Base-by-base conservation (phyloP, 1,140 invertebrate genomes). In the Eubasilissa regina region DNA sequence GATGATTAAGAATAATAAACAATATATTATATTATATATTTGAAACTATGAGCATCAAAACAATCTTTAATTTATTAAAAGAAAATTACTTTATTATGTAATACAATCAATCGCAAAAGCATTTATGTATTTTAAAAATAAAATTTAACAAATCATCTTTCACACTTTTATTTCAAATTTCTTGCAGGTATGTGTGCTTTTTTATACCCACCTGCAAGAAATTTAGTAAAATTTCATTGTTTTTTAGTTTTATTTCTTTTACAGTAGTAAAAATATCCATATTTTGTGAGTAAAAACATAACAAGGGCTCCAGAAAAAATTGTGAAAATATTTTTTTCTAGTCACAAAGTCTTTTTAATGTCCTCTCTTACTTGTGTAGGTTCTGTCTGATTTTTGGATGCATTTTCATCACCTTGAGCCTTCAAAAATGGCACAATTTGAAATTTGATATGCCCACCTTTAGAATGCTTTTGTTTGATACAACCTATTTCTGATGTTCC, bases 391-490 rank as follows among this genome's bases (percentile, higher is more conserved):
- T 25, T n/a, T 43, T 51, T 21, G 51, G 19, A 19, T 55, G 17
- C 47, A 13, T 25, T 72, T n/a, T 51, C 47, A 51, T 51, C 21
- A 47, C 47, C 45, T 51, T 6, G 45, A 43, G 85, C 79, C 48
- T 83, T 85, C 19, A 85, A 47, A 75, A 47, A 15, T 25, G 92
- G 92, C 19, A 90, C 44, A 72, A 93, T 87, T 84, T 90, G 91
- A 83, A 93, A 93, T 84, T 89, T 90, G 11, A 92, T 85, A 60
- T 86, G 87, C 44, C 85, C 87, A 25, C 90, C 90, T 85, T 92
- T 92, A 8, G 83, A 84, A 79, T 89, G 87, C 84, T 91, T 93
- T 81, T 93, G 92, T 1, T 92, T 85, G 56, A 92, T 84, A 85
- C 87, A 89, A 0, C 89, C 86, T 75, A 73, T 35, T 53, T 73